These are phyloP conservation scores for Propithecus perrieri DNA, from an alignment of 2,797 vertebrate genomes.

Conservation along the genomic window DNA sequence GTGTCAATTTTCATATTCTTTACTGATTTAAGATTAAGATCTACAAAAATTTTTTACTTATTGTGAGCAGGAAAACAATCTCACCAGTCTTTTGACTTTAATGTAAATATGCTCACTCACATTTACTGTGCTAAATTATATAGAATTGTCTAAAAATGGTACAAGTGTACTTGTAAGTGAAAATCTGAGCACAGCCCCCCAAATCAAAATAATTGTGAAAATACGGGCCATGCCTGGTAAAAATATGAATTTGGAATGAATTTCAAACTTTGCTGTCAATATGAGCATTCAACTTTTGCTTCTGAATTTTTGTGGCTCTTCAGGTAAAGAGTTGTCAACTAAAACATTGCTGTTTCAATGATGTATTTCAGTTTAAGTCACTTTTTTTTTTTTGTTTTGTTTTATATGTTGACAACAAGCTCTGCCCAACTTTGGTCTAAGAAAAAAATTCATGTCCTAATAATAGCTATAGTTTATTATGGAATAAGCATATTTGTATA, in stretches of 20 bases:
- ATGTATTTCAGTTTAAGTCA: neutral
- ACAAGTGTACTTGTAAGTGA: neutral
- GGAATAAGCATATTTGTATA: neutral
- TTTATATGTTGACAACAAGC: neutral
- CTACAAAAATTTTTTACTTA: neutral
- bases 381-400: neutral
- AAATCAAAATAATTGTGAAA: conserved; percentile 10
- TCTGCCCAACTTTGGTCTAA: neutral
- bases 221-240: neutral
- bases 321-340: neutral
- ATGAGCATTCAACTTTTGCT: neutral
- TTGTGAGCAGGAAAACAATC: neutral
- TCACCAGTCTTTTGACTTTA: conserved; percentile 16
- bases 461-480: neutral
- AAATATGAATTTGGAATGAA: conserved; percentile 20
- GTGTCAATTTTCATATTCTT: neutral
- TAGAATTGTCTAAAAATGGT: conserved; percentile 7
- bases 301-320: conserved; percentile 27
- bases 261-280: conserved; percentile 36
- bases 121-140: neutral
- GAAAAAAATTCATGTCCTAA: neutral
- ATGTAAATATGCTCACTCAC: neutral
- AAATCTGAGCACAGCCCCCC: neutral
- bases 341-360: neutral
- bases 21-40: neutral